Evolutionary conservation across 2,797 vertebrate species (phyloP), one percentile per base, ranked within the genome.

Genomic region (Falco berigora): DNA sequence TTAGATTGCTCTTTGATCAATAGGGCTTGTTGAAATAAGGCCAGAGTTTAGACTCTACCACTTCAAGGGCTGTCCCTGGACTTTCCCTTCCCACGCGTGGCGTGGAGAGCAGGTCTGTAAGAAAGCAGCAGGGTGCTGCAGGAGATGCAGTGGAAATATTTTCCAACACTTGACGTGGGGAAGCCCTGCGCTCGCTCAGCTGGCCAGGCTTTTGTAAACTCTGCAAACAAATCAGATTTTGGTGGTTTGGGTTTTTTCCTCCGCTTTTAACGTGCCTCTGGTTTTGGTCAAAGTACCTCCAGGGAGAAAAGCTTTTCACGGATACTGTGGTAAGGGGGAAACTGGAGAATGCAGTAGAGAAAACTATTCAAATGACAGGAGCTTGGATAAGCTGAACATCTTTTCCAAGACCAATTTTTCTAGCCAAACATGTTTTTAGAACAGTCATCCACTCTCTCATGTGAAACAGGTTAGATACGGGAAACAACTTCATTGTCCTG

Each of bases 1-100:
- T 94, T 89, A 89, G 90, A 94, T 83, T 61, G 66, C 76, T 83
- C 88, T 89, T 91, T 95, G 93, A 96, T 97, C 94, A 92, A 87
- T 80, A 83, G 53, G 3, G 17, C 56, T 78, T 68, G 55, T 88
- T 94, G 88, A 96, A 95, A 92, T 38, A 34, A 75, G 58, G 94
- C 90, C 91, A 92, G 92, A 67, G 78, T 88, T 80, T 86, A 83
- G 78, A 91, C 25, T 75, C 53, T 49, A 32, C 68, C 50, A 62
- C 61, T 89, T 75, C 86, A 59, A 80, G 78, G 53, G 81, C 86
- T 88, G 78, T 62, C 53, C 75, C 87, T 94, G 90, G 83, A 34
- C 78, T 62, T 94, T 25, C 25, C 62, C 78, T 69, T 85, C 85
- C 53, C 83, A 72, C 23, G 12, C 5, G 3, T 75, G 44, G 36